Evolutionary conservation across 92 coral and sea anemone species (phyloP).

Genomic region (Epizoanthus ramosus): DNA sequence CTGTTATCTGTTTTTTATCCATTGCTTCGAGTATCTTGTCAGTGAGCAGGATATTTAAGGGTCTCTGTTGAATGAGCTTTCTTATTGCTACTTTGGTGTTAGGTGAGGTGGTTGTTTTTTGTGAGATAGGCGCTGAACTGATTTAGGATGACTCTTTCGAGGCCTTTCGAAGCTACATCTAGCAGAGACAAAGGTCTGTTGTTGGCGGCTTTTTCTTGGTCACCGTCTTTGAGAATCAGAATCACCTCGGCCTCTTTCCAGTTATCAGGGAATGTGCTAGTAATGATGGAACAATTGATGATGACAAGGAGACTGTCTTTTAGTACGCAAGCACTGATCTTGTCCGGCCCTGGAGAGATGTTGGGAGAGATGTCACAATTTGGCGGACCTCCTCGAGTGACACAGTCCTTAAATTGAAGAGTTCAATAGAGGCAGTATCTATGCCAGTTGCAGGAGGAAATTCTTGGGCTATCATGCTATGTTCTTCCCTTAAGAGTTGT

Average conservation of each 20-base stretch:
- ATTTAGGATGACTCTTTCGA: background rate
- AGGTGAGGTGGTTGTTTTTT: too few species aligned
- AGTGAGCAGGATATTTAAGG: constrained; percentile 9
- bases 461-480: constrained; percentile 5
- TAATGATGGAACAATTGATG: background rate
- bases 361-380: constrained; percentile 9
- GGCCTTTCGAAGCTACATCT: background rate
- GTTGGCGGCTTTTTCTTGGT: background rate
- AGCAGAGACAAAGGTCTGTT: background rate
- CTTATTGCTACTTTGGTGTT: too few species aligned
- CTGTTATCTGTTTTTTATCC: constrained; percentile 29
- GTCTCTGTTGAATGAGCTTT: constrained; percentile 8
- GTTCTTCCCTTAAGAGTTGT: constrained; percentile 14
- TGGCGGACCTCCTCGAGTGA: background rate
- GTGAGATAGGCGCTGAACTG: background rate
- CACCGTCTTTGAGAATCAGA: background rate
- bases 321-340: background rate
- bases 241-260: constrained; percentile 3
- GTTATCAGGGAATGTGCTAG: background rate
- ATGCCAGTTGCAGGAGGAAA: constrained; percentile 8
- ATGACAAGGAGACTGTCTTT: background rate
- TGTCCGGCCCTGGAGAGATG: background rate
- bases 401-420: constrained; percentile 1
- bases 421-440: constrained; percentile 16
- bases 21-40: constrained; percentile 30